Evolutionary conservation across 2,797 vertebrate species (phyloP).

Genomic region (Coluber constrictor): DNA sequence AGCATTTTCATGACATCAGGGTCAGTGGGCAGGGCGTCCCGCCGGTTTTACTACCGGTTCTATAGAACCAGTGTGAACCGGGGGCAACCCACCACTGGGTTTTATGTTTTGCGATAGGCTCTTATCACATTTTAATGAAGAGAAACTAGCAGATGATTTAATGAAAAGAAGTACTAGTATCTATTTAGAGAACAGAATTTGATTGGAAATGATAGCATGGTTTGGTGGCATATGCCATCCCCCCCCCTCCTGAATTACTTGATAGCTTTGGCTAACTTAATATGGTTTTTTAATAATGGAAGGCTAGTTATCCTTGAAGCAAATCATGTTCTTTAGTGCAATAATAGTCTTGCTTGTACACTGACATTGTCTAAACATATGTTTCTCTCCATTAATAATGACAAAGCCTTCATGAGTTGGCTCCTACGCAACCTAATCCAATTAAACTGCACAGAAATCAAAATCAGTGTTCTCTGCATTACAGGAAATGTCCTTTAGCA

Average conservation of each 20-base stretch:
- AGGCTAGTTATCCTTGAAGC: background rate
- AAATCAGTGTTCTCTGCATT: background rate
- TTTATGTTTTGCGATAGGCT: background rate
- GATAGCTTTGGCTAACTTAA: background rate
- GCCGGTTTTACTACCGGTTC: too few relatives aligned
- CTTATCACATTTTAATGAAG: background rate
- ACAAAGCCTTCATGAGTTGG: background rate
- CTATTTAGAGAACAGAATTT: background rate
- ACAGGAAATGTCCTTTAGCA: background rate
- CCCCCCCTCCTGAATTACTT: accelerated
- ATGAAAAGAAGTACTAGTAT: too few relatives aligned
- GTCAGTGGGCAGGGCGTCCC: too few relatives aligned
- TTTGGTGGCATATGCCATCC: background rate
- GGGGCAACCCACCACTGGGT: too few relatives aligned
- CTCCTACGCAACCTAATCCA: background rate
- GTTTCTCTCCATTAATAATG: background rate
- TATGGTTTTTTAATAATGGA: background rate
- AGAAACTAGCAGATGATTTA: background rate
- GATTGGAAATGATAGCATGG: background rate
- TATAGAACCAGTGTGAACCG: too few relatives aligned
- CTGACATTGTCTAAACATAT: background rate
- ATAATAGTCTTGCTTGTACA: background rate
- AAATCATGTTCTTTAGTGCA: background rate
- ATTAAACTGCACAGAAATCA: background rate
- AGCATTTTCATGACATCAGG: too few relatives aligned